Conservation (phyloP, 2,797 vertebrate genomes). For the Synaphobranchus kaupii region DNA sequence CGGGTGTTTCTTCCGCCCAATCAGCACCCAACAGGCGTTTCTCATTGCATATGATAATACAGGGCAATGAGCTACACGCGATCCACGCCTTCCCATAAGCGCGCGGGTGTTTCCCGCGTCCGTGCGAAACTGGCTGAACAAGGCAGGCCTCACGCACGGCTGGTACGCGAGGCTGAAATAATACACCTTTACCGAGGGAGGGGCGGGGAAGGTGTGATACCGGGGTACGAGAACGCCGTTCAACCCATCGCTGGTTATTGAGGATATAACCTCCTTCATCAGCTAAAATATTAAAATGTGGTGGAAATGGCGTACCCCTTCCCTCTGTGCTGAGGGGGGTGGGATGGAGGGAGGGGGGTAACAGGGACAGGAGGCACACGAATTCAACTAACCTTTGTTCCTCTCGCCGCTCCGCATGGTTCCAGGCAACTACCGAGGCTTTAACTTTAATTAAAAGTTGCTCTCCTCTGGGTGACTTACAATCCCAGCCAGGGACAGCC, state of each 20-base stretch:
- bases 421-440: constrained; percentile 64
- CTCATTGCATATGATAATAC: not conserved
- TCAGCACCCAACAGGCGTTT: not conserved
- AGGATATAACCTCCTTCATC: constrained; percentile 73
- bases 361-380: constrained; percentile 47
- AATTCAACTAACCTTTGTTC: constrained; percentile 46
- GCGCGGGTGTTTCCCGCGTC: not conserved
- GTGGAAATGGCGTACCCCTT: constrained; percentile 68
- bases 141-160: not conserved
- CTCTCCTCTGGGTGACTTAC: constrained; percentile 65
- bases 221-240: not conserved
- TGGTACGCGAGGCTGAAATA: not conserved
- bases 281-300: constrained; percentile 64
- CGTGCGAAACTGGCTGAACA: not conserved
- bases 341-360: constrained; percentile 11
- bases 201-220: not conserved
- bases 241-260: constrained; percentile 68
- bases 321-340: constrained; percentile 53
- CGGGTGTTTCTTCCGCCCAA: not conserved
- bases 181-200: not conserved
- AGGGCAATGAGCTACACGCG: not conserved
- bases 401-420: constrained; percentile 46
- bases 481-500: constrained; percentile 57
- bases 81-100: not conserved
- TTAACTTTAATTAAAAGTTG: constrained; percentile 81